Evolutionary conservation across 2,888 invertebrate genomes (phyloP).

Genomic region (Xylophagus ater): DNA sequence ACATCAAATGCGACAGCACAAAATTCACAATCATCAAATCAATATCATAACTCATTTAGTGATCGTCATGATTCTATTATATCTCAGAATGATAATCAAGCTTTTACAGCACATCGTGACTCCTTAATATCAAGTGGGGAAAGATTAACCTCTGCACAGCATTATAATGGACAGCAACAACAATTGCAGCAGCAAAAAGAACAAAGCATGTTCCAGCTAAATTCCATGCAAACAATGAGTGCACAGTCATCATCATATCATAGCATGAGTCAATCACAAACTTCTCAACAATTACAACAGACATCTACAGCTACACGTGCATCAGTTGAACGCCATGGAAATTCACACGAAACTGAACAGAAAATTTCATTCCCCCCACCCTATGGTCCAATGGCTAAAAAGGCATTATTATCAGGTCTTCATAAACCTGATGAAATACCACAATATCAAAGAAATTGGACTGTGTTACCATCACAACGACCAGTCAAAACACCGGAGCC

Average conservation of each 20-base stretch:
- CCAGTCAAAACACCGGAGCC: constrained; percentile 47
- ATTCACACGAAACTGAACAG: constrained; percentile 27
- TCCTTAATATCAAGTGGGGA: constrained; percentile 3
- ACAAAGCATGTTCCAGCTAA: constrained; percentile 22
- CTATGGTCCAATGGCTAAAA: constrained; percentile 28
- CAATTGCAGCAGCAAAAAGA: constrained; percentile 27
- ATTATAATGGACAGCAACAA: constrained; percentile 17
- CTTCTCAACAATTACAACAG: constrained; percentile 5
- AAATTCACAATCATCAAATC: neutral
- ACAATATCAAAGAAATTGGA: constrained; percentile 52
- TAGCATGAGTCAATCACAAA: constrained; percentile 11
- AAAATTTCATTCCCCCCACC: constrained; percentile 35
- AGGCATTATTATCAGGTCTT: constrained; percentile 42
- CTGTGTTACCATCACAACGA: constrained; percentile 47
- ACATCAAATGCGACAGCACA: neutral
- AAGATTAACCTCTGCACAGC: neutral
- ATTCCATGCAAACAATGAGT: neutral
- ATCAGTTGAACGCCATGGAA: constrained; percentile 14
- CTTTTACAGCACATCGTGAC: constrained; percentile 2
- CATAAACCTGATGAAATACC: constrained; percentile 53
- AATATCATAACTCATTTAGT: constrained; percentile 5
- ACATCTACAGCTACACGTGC: constrained; percentile 17
- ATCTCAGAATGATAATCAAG: neutral
- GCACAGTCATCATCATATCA: constrained; percentile 11
- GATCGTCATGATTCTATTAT: constrained; percentile 4